Base-by-base conservation (phyloP, 2,888 invertebrate genomes). In the Sarcophaga subvicina region DNA sequence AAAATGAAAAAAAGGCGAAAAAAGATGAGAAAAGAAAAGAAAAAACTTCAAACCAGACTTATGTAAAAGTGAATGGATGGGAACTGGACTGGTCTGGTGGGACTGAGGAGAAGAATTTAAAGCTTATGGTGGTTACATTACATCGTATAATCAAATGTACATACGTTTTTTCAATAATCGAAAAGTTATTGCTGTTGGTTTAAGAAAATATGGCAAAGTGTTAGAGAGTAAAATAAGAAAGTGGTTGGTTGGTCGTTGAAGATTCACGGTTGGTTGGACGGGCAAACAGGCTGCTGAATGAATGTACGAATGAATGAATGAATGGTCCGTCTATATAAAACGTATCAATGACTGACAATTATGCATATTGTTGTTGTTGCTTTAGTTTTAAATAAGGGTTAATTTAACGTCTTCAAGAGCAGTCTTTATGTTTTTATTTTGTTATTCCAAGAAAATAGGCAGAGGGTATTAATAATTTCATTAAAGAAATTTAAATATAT, bases 1-100 rank as follows among this genome's bases (percentile, higher is more conserved):
- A 54, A 72, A 64, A 60, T 70, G 12, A 59, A 64, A 59, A 64
- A 37, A 45, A 67, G 20, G 37, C 37, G 37, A 25, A 59, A 69
- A 12, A 63, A 60, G 60, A 70, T 54, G 54, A 66, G 4, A 14
- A 54, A 54, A 54, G 11, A 47, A 60, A 1, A 10, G 5, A 20
- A 8, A 60, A 59, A 45, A 49, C 17, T 54, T 54, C 17, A 66
- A 63, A 27, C 20, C 63, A 69, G 69, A 63, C 87, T 75, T 82
- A 82, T 72, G 84, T 84, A 87, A 87, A 86, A 87, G 84, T 82
- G 81, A 84, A 87, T 82, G 81, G 87, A 81, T 87, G 87, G 87
- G 84, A 87, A 87, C 83, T 80, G 73, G 73, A 70, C 60, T 69
- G 75, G 71, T 63, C 80, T 80, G 76, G 67, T 79, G 72, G 59